These are phyloP conservation scores for Cyclura pinguis DNA, from an alignment of 2,797 vertebrate genomes.

Conservation along the genomic window DNA sequence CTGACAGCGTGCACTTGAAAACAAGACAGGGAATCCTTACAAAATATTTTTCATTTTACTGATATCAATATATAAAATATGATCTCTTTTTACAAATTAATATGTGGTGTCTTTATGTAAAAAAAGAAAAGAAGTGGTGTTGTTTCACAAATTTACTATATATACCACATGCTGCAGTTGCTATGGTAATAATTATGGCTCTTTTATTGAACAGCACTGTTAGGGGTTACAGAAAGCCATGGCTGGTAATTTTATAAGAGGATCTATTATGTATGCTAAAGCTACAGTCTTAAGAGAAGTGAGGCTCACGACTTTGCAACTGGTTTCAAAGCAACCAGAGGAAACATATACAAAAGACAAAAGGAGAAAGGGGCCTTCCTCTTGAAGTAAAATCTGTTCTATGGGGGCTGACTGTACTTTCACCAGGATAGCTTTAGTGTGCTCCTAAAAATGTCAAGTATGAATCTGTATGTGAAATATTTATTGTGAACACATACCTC, in stretches of 20 bases:
- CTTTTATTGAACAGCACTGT: constrained; percentile 80
- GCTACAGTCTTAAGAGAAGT: constrained; percentile 60
- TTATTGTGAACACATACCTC: background rate
- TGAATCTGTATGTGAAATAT: background rate
- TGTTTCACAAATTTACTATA: constrained; percentile 77
- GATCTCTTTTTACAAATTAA: constrained; percentile 75
- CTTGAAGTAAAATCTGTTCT: constrained; percentile 25
- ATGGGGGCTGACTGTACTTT: background rate
- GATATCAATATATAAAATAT: constrained; percentile 65
- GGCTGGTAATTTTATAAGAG: constrained; percentile 79
- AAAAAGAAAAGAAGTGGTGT: constrained; percentile 69
- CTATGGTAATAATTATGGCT: constrained; percentile 85
- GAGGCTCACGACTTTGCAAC: background rate
- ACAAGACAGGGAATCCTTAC: constrained; percentile 42
- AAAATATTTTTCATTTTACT: constrained; percentile 63
- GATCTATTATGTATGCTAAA: constrained; percentile 66
- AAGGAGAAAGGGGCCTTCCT: constrained; percentile 24
- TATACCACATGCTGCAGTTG: constrained; percentile 80
- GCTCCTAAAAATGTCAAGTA: background rate
- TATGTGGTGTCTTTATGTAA: constrained; percentile 19
- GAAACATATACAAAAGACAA: constrained; percentile 1
- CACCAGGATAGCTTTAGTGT: too few species aligned
- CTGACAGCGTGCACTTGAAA: constrained; percentile 31
- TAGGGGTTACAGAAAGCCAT: constrained; percentile 77
- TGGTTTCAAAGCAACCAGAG: background rate